phyloP scores from a whole-genome alignment of 1,140 invertebrate genomes.

The Drusus annulatus region DNA sequence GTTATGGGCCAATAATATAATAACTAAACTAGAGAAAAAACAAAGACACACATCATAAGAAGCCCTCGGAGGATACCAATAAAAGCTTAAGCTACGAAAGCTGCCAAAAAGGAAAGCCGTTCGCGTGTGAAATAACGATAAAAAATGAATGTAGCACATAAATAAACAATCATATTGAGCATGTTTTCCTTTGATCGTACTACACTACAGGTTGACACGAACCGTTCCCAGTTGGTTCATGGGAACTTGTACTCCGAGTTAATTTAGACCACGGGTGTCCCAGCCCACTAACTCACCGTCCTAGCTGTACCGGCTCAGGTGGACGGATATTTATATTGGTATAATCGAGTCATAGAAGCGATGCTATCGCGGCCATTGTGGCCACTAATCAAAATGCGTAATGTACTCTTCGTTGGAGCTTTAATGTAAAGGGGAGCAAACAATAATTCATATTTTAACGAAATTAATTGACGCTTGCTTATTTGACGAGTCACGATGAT shows the following conservation, averaged over 20 bases:
- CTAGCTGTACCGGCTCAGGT: neutral
- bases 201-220: conserved; percentile 12
- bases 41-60: no score
- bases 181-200: conserved; percentile 26
- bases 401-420: no score
- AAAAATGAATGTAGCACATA: conserved; percentile 9
- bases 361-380: no score
- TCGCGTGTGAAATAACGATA: conserved; percentile 23
- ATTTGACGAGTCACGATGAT: no score
- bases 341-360: neutral
- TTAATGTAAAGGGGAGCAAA: no score
- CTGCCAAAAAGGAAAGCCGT: neutral
- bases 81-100: conserved; percentile 10
- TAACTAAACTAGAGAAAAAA: no score
- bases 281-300: neutral
- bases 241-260: conserved; percentile 8
- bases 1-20: neutral
- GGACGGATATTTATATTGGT: neutral
- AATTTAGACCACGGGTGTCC: conserved; percentile 2
- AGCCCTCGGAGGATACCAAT: neutral
- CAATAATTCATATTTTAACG: no score
- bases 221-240: conserved; percentile 3
- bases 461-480: no score
- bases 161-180: conserved; percentile 21
- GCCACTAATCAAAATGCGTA: no score